Evolutionary conservation across 2,888 invertebrate genomes (phyloP).

Genomic region (Melinaea menophilus): DNA sequence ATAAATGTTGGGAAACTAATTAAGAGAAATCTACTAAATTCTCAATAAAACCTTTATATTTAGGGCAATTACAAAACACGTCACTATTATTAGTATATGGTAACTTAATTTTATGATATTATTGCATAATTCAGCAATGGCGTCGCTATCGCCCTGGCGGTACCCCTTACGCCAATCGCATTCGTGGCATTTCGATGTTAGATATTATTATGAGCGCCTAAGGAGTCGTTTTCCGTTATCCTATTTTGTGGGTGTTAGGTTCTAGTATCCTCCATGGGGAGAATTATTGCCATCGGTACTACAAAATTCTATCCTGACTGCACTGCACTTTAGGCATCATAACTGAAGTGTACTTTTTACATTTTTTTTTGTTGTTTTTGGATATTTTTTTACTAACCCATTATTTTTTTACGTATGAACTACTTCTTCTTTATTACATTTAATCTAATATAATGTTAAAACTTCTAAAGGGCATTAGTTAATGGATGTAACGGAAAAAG

Average conservation of each 20-base stretch:
- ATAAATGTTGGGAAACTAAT: no score
- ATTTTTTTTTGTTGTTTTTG: neutral
- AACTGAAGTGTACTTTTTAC: conserved; percentile 3
- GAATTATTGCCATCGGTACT: conserved; percentile 28
- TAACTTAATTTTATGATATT: no score
- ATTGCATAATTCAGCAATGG: no score
- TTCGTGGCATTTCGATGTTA: conserved; percentile 62
- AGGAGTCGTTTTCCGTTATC: conserved; percentile 65
- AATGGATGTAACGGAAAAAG: conserved; percentile 17
- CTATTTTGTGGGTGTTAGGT: conserved; percentile 61
- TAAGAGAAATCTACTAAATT: no score
- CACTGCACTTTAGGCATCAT: conserved; percentile 12
- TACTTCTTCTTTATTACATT: neutral
- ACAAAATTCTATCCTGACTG: conserved; percentile 12
- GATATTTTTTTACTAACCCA: neutral
- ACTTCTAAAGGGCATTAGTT: conserved; percentile 6
- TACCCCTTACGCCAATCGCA: conserved; percentile 34
- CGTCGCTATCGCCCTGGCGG: neutral
- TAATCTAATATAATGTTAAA: conserved; percentile 3
- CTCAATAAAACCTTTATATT: no score
- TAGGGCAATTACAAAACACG: no score
- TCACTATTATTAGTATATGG: no score
- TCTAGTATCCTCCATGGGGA: conserved; percentile 51
- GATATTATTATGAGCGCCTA: conserved; percentile 68
- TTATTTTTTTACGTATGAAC: neutral